These are phyloP conservation scores for Coreoperca whiteheadi DNA, from an alignment of 2,113 vertebrate genomes.

Conservation along the genomic window DNA sequence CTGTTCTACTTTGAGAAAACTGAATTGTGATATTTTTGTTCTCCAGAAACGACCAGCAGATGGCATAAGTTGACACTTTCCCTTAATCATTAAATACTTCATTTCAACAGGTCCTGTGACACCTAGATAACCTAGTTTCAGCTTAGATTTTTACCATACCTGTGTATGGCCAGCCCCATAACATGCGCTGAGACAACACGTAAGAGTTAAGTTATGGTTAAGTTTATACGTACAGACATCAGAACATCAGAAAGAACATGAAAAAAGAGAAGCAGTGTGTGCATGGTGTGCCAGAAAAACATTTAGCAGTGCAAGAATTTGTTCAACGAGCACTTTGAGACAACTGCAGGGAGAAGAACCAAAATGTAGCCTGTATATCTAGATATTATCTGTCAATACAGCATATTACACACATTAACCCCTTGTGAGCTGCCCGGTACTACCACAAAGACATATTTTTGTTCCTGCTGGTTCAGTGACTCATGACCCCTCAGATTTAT, in stretches of 20 bases:
- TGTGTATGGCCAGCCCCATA: not conserved
- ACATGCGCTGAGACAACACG: not conserved
- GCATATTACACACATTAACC: not conserved
- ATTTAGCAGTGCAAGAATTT: not conserved
- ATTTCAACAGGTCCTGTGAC: not conserved
- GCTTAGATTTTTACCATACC: not conserved
- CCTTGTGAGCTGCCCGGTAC: not conserved
- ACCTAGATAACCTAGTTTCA: not conserved
- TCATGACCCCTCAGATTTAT: too few species aligned
- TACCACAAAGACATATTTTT: not conserved
- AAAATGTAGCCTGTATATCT: not conserved
- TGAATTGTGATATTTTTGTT: not conserved
- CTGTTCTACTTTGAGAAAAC: not conserved
- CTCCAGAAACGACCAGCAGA: conserved; percentile 39
- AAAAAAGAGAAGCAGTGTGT: not conserved
- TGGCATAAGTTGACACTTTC: conserved; percentile 26
- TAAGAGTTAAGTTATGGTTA: not conserved
- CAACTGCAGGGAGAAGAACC: not conserved
- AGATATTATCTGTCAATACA: not conserved
- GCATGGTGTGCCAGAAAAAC: not conserved
- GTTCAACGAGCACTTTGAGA: not conserved
- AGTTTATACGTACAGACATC: too few species aligned
- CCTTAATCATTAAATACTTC: not conserved
- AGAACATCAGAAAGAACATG: not conserved
- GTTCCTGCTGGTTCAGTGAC: not conserved